Evolutionary conservation across 2,797 vertebrate genomes (phyloP), one percentile per base, ranked within the genome.

Genomic region (Distichodus sexfasciatus): DNA sequence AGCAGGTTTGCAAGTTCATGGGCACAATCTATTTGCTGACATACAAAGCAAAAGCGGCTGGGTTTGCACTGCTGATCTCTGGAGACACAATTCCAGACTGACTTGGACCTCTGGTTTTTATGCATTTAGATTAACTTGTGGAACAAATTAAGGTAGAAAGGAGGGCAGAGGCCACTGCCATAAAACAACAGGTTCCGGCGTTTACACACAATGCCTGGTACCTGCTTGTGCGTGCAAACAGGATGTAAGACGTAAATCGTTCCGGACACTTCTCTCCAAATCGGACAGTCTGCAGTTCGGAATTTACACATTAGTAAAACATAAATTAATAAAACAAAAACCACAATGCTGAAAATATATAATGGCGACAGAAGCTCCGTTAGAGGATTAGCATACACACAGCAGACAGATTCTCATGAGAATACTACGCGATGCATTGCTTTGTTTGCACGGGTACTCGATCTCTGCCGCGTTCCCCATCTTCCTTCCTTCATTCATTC

Each of bases 401-500:
- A 50, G 62, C 41, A 31, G 38, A 60, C 60, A 7, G 51, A 19
- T 48, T 63, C 60, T 47, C 41, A 11, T 24, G 48, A 40, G 51
- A 65, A 58, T 26, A 57, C 60, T 58, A n/a, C 31, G 36, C 23
- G 21, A n/a, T n/a, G 51, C 51, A 41, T 50, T 40, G 70, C 70
- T 72, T 72, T 72, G 70, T 72, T 57, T 44, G 46, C 43, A 41
- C 51, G 23, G 44, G 51, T 35, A 4, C 21, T n/a, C 14, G 26
- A 17, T 40, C 38, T 50, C 1, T 29, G 51, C 8, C 31, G 28
- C 29, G n/a, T n/a, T n/a, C n/a, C n/a, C n/a, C n/a, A 33, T 35
- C 17, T 29, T 41, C 51, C 10, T 17, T 23, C 38, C 44, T 65
- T 46, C 51, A 58, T 12, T 35, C 28, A 8, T 11, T 4, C 31